These are phyloP conservation scores for Amphipoea lucens DNA, from an alignment of 2,888 invertebrate genomes.

Conservation along the genomic window DNA sequence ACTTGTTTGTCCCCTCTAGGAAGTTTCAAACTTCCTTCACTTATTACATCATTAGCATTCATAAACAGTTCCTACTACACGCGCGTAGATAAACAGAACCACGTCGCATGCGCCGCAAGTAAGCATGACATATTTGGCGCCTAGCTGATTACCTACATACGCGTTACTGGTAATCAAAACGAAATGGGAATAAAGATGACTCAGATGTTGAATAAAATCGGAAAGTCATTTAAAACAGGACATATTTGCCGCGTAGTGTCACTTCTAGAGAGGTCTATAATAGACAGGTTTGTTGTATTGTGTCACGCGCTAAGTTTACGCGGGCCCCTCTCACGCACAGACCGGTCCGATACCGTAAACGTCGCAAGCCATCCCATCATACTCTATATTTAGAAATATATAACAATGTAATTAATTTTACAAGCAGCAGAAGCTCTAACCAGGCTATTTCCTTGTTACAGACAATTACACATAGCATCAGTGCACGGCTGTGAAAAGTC, in stretches of 20 bases:
- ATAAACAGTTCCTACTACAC: constrained; percentile 58
- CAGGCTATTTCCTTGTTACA: constrained; percentile 81
- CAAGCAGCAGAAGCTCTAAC: constrained; percentile 20
- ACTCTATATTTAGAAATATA: constrained; percentile 35
- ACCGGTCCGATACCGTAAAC: constrained; percentile 48
- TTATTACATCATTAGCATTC: constrained; percentile 63
- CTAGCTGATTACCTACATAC: constrained; percentile 21
- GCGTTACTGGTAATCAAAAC: constrained; percentile 5
- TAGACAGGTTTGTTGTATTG: constrained; percentile 26
- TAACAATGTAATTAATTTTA: constrained; percentile 2
- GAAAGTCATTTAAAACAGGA: constrained; percentile 6
- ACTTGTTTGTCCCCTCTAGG: constrained; percentile 35
- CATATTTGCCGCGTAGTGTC: constrained; percentile 16
- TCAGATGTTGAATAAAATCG: not conserved
- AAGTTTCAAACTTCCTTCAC: constrained; percentile 57
- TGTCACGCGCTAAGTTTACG: constrained; percentile 28
- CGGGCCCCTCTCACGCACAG: constrained; percentile 31
- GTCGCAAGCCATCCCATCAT: constrained; percentile 36
- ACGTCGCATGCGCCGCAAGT: constrained; percentile 13
- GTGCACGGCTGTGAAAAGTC: constrained; percentile 93
- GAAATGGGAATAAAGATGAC: constrained; percentile 19
- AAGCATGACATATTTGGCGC: constrained; percentile 28
- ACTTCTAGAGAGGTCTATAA: constrained; percentile 36
- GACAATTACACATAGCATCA: constrained; percentile 96
- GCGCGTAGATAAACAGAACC: constrained; percentile 49